Evolutionary conservation across 1,140 invertebrate genomes (phyloP), one percentile per base, ranked within the genome.

Genomic region (Mycetomoellerius zeteki): DNA sequence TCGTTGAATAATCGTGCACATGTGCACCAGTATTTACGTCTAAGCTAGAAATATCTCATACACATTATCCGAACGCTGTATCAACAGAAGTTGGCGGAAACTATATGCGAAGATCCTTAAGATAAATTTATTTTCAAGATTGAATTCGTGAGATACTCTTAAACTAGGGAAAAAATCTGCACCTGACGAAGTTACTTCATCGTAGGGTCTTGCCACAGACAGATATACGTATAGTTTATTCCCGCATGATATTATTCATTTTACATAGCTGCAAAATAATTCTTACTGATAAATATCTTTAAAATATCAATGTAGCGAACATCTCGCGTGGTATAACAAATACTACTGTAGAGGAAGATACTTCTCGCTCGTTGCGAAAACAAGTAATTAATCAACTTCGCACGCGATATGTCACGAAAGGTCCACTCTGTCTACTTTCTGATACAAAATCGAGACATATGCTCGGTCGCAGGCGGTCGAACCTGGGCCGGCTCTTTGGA

Each of bases 11-110:
- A 30, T 81, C 58, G 76, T 64, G 76, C 89, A 89, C 89, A 89
- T 89, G 89, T 77, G 86, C 88, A 16, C 64, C 27, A 52, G 85
- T 81, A 88, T 84, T 90, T 80, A 86, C 72, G 82, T 89, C 87
- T 85, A 86, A 77, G 78, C 78, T 81, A 21, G 50, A 81, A 54
- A 81, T 81, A 81, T 81, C 77, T 81, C 78, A 81, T 81, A 81
- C 52, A 81, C 78, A 71, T 81, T 71, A 81, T 81, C 65, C 78
- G 50, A 21, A 56, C 50, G 50, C 47, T 56, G 33, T 72, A 72
- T 24, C 77, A 81, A 72, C 78, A 81, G 50, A 56, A 71, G 21
- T 71, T 71, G 52, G 50, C 65, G 12, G 50, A 27, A 71, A 30
- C 77, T 69, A 33, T 71, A 24, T 14, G 21, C 64, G 50, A 24